Conservation (phyloP, 30 jellyfish, hydroid and myxozoan species). For the Haliclystus octoradiatus region DNA sequence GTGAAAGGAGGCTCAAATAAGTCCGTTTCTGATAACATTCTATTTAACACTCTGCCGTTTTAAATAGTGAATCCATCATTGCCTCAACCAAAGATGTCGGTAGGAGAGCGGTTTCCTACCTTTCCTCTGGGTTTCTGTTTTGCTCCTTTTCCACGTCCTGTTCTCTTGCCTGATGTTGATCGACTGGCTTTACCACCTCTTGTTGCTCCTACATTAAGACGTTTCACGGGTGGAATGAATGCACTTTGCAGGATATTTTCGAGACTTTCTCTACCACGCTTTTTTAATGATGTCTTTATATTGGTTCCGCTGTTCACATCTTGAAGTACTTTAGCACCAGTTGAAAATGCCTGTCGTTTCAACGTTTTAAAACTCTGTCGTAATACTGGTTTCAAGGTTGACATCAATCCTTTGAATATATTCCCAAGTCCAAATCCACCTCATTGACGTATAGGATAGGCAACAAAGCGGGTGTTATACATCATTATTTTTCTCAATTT, state of each 20-base stretch:
- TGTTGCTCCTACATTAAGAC: background rate
- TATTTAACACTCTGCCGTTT: no score
- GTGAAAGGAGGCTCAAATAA: conserved; percentile 11
- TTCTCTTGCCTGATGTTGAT: no score
- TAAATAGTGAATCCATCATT: no score
- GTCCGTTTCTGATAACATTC: conserved; percentile 17
- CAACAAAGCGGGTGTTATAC: no score
- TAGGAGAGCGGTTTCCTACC: no score
- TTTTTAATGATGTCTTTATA: background rate
- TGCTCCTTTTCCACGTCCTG: no score
- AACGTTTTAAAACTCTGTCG: conserved; percentile 9
- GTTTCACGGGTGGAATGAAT: background rate
- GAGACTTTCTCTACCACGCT: background rate
- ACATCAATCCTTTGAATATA: conserved; percentile 3
- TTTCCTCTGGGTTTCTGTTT: no score
- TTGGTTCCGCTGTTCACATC: conserved; percentile 1
- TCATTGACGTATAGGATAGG: conserved; percentile 1
- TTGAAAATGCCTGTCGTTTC: conserved; percentile 12
- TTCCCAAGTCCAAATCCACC: conserved; percentile 28
- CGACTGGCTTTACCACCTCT: background rate
- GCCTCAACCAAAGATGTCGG: no score
- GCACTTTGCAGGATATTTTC: background rate
- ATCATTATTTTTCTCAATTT: no score
- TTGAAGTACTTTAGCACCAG: background rate
- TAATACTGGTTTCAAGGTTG: conserved; percentile 8